Percentiles rank a stretch among this genome's conserved stretches.
These are phyloP conservation scores for Zoanthus solanderi DNA, from an alignment of 92 coral and sea anemone species.

Conservation along the genomic window DNA sequence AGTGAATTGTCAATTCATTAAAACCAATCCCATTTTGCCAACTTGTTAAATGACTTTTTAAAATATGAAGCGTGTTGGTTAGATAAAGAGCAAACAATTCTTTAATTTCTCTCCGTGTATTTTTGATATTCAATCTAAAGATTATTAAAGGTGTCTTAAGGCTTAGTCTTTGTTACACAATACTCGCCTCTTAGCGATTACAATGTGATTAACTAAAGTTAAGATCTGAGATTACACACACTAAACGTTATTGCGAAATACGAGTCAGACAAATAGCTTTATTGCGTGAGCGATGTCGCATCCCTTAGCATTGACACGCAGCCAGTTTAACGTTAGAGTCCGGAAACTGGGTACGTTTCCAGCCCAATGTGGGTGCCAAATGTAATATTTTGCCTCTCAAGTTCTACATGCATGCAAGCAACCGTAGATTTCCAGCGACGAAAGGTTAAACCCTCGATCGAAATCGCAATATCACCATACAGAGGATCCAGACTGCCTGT, in stretches of 20 bases:
- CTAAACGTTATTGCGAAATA: conserved; percentile 8
- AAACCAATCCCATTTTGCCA: no score
- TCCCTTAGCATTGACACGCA: conserved; percentile 58
- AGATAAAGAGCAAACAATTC: no score
- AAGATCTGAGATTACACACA: no score
- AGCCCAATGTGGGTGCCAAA: not conserved
- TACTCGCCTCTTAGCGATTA: no score
- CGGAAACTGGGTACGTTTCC: not conserved
- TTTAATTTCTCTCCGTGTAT: no score
- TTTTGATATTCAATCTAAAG: no score
- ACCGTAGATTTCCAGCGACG: not conserved
- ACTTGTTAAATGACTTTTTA: no score
- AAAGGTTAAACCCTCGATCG: not conserved
- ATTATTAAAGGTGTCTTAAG: no score
- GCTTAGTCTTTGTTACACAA: no score
- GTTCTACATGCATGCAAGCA: not conserved
- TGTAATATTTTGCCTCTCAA: not conserved
- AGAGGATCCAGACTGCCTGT: not conserved
- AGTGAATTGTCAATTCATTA: no score
- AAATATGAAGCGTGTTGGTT: no score
- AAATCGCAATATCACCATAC: not conserved
- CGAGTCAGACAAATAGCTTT: conserved; percentile 28
- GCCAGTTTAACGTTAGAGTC: conserved; percentile 30
- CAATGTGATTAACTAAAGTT: no score
- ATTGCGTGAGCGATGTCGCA: conserved; percentile 40